Evolutionary conservation across 2,113 vertebrate species (phyloP), one percentile per base, ranked within the genome.

Genomic region (Cryptotis parvus): DNA sequence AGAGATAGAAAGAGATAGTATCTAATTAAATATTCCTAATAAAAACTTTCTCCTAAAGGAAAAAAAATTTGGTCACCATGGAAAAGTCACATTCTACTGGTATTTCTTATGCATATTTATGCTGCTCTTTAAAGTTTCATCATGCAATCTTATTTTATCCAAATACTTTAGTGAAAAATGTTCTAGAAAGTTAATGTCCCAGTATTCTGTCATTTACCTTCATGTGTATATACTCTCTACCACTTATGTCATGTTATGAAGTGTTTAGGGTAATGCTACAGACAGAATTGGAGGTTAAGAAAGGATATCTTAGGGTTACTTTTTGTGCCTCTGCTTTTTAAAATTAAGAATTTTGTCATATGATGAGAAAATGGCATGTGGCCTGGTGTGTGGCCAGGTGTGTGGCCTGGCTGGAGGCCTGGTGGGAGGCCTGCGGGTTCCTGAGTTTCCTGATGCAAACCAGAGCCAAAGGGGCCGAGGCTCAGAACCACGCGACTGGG

Each of bases 121-220:
- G 35, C 10, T 81, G 4, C 37, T 85, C 81, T 85, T 85, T 72
- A 49, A 85, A 74, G 39, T 63, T 89, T 39, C 75, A 6, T n/a
- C 83, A 84, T 80, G 86, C 3, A 74, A 69, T 61, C 24, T 39
- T 80, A 41, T 18, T 9, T 69, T 72, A 29, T 88, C 18, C 0
- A 74, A 58, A 18, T 29, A n/a, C 77, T 77, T 93, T 26, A 73
- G 52, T 68, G 81, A 84, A 94, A 77, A 52, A 80, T 76, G 66
- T 76, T 90, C 6, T 14, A 90, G 68, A 33, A 91, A 9, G 2
- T 26, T 72, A 6, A 73, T 45, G 73, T 77, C 22, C 39, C 33
- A 76, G 1, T 27, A 69, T 7, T 81, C 63, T 84, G 58, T 16
- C 52, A 43, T 3, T 84, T 69, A 66, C n/a, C 12, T 91, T 43